These are phyloP conservation scores for Lepisosteus oculatus DNA, from an alignment of 2,113 vertebrate species.

Conservation along the genomic window DNA sequence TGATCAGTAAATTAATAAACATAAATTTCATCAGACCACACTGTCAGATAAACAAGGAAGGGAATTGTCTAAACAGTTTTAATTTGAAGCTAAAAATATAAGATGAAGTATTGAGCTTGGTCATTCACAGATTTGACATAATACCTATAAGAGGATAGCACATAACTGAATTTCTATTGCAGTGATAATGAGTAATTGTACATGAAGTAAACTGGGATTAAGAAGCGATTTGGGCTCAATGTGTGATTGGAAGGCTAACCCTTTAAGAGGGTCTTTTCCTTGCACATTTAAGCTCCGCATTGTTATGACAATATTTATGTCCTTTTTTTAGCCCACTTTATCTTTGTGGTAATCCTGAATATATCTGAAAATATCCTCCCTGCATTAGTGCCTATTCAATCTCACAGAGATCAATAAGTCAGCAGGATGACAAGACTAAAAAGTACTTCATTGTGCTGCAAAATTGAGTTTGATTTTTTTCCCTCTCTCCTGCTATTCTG, in stretches of 20 bases:
- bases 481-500: constrained; percentile 1
- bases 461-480: constrained; percentile 45
- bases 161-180: constrained; percentile 9
- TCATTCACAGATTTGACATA: constrained; percentile 47
- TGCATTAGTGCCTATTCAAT: constrained; percentile 22
- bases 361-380: constrained; percentile 1
- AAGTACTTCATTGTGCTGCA: constrained; percentile 32
- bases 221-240: constrained; percentile 30
- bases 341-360: not conserved
- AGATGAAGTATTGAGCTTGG: constrained; percentile 42
- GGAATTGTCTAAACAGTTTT: constrained; percentile 39
- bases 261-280: constrained; percentile 17
- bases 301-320: not conserved
- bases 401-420: constrained; percentile 37
- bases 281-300: not conserved
- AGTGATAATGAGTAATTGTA: constrained; percentile 46
- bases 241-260: constrained; percentile 21
- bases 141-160: constrained; percentile 37
- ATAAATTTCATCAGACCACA: not conserved
- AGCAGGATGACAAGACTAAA: constrained; percentile 42
- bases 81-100: constrained; percentile 37
- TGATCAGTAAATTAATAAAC: not conserved
- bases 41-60: not conserved
- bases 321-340: not conserved
- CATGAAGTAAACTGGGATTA: constrained; percentile 53